Evolutionary conservation across 2,113 vertebrate genomes (phyloP).

Genomic region (Archocentrus centrarchus): DNA sequence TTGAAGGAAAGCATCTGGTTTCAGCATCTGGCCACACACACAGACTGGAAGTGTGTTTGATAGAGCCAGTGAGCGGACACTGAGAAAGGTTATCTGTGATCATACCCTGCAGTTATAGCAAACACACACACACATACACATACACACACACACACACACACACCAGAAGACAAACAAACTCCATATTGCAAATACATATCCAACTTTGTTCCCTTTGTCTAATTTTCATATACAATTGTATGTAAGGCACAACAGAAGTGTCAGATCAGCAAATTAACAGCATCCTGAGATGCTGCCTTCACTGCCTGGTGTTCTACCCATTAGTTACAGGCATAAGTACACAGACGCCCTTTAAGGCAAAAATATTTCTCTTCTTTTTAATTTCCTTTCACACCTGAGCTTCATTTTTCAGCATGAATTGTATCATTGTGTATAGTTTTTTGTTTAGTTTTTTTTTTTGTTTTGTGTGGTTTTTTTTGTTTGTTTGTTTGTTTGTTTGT

Average conservation of each 20-base stretch:
- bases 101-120: constrained; percentile 40
- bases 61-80: constrained; percentile 54
- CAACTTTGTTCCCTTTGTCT: neutral
- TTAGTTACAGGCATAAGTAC: neutral
- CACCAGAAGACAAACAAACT: neutral
- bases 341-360: neutral
- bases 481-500: neutral
- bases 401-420: neutral
- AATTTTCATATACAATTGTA: neutral
- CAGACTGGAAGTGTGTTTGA: constrained; percentile 38
- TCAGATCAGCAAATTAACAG: neutral
- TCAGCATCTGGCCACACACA: constrained; percentile 67
- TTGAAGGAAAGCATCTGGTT: constrained; percentile 75
- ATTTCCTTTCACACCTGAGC: neutral
- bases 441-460: neutral
- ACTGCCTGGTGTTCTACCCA: neutral
- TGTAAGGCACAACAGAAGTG: neutral
- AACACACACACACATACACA: neutral
- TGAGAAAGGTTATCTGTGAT: constrained; percentile 74
- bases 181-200: neutral
- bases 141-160: no score
- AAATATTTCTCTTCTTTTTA: neutral
- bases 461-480: neutral
- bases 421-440: neutral
- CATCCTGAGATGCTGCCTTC: constrained; percentile 1